phyloP scores from a whole-genome alignment of 2,797 vertebrate genomes.

The Miichthys miiuy region DNA sequence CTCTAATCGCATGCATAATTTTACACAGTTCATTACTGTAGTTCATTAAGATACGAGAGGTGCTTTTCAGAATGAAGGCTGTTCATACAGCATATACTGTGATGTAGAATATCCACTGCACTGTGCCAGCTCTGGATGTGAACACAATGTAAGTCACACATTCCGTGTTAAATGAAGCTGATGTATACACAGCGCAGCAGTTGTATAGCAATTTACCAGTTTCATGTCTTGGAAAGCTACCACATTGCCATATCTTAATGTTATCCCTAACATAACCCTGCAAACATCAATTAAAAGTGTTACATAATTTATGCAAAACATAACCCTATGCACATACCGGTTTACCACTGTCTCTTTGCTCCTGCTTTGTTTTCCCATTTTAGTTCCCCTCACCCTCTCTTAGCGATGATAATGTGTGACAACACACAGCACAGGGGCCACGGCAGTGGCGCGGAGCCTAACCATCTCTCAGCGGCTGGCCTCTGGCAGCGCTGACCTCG shows the following conservation, averaged over 20 bases:
- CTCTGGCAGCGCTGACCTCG: conserved; percentile 71
- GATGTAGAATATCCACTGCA: not conserved
- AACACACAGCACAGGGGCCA: conserved; percentile 18
- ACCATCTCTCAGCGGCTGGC: conserved; percentile 52
- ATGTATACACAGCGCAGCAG: conserved; percentile 14
- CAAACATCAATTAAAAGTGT: conserved; percentile 36
- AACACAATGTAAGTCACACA: conserved; percentile 38
- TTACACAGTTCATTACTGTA: conserved; percentile 73
- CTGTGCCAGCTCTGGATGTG: conserved; percentile 14
- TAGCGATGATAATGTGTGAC: conserved; percentile 57
- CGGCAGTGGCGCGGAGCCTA: conserved; percentile 63
- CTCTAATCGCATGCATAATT: conserved; percentile 77
- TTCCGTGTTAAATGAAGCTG: conserved; percentile 12
- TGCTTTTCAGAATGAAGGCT: conserved; percentile 49
- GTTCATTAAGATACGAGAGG: conserved; percentile 74
- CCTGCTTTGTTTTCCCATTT: conserved; percentile 8
- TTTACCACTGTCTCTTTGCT: not conserved
- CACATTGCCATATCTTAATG: conserved; percentile 17
- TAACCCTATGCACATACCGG: not conserved
- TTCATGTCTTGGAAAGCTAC: not conserved
- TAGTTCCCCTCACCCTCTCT: conserved; percentile 25
- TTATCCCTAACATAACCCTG: conserved; percentile 1
- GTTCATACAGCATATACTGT: not conserved
- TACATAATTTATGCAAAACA: conserved; percentile 36
- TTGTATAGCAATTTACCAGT: conserved; percentile 21